A percentile compares a stretch with the other conserved stretches of the same genome.
Evolutionary conservation across 2,113 vertebrate species (phyloP).

Genomic region (Pogonocichla stellata): DNA sequence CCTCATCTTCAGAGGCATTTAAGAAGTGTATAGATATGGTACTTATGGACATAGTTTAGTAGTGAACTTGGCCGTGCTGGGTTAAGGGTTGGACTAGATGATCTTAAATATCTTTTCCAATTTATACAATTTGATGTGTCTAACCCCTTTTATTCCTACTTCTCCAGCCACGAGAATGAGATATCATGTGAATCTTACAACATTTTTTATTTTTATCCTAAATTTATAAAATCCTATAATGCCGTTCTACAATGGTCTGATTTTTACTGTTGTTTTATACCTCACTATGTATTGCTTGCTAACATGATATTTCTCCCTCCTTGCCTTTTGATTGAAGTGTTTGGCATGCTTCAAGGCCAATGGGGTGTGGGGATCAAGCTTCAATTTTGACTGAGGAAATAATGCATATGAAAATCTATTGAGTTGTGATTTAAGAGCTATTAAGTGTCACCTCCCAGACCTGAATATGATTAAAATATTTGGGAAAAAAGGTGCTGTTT

Average conservation of each 20-base stretch:
- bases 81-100: background rate
- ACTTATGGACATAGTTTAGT: background rate
- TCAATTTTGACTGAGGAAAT: background rate
- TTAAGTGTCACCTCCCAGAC: background rate
- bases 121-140: background rate
- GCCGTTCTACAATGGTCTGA: background rate
- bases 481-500: background rate
- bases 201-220: background rate
- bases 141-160: background rate
- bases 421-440: background rate
- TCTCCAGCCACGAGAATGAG: background rate
- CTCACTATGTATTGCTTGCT: background rate
- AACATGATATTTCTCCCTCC: background rate
- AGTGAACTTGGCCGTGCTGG: background rate
- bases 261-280: background rate
- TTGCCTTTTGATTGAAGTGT: background rate
- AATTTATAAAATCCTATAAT: background rate
- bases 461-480: background rate
- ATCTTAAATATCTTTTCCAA: background rate
- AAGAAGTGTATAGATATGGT: background rate
- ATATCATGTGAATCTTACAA: background rate
- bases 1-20: background rate
- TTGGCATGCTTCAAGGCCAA: background rate
- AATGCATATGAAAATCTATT: background rate
- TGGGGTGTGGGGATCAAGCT: background rate